Conservation (phyloP, 23 tunicate species). For the Corella eumyota region DNA sequence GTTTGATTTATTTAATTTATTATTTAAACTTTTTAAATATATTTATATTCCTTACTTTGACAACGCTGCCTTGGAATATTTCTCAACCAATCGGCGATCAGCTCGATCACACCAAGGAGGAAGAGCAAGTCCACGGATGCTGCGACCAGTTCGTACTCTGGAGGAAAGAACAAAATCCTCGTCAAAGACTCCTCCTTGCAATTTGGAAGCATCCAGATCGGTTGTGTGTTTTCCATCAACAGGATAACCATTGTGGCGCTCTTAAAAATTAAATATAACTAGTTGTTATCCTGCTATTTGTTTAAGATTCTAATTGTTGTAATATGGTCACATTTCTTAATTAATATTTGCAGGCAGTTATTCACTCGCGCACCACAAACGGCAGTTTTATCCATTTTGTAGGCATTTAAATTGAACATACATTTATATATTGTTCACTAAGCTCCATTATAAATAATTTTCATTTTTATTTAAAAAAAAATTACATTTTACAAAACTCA, state of each 20-base stretch:
- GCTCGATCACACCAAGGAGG: slow-evolving; percentile 74
- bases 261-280: slow-evolving; percentile 12
- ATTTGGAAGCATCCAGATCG: slow-evolving; percentile 49
- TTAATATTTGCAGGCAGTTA: too few relatives aligned
- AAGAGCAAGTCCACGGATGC: slow-evolving; percentile 67
- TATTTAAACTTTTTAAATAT: too few relatives aligned
- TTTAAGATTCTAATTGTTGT: too few relatives aligned
- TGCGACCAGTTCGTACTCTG: slow-evolving; percentile 83
- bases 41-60: slow-evolving; percentile 35
- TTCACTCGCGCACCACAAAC: not conserved
- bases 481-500: not conserved
- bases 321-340: too few relatives aligned
- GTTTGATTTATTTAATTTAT: too few relatives aligned
- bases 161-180: slow-evolving; percentile 84
- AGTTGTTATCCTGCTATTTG: too few relatives aligned
- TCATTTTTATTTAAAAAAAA: not conserved
- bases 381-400: too few relatives aligned
- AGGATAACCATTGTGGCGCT: slow-evolving; percentile 73
- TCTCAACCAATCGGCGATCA: slow-evolving; percentile 71
- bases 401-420: too few relatives aligned
- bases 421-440: too few relatives aligned
- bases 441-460: too few relatives aligned
- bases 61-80: slow-evolving; percentile 36
- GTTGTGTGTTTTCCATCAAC: slow-evolving; percentile 61
- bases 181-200: slow-evolving; percentile 63